Evolutionary conservation across 2,888 invertebrate species (phyloP), one percentile per base, ranked within the genome.

Genomic region (Cacoxenus indagator): DNA sequence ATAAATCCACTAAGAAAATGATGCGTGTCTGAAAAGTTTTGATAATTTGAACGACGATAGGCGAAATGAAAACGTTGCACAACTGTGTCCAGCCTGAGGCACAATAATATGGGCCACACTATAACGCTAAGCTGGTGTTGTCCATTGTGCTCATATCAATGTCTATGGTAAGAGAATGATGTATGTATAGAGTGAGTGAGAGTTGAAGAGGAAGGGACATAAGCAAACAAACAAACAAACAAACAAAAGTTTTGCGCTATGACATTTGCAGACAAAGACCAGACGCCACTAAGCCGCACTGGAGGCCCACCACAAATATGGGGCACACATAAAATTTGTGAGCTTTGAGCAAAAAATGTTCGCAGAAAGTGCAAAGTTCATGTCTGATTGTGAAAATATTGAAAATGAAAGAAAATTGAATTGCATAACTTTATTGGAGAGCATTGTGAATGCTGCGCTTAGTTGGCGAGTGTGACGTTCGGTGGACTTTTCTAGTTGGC

Each of bases 381-480:
- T 81, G 84, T 76, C 83, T 83, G 84, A 83, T 83, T 84, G 83
- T 83, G 83, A 82, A 82, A 82, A 84, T 81, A 78, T 82, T 83
- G 83, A 82, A 82, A 82, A 84, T 81, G 80, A 83, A 84, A 82
- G 84, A 78, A 83, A 84, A 82, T 82, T 57, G 84, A 83, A 84
- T 84, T 84, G 78, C 70, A 69, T 24, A 59, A 67, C 45, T 76
- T 67, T 67, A 24, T 61, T 48, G n/a, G n/a, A n/a, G n/a, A n/a
- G n/a, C n/a, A n/a, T n/a, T n/a, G n/a, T n/a, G n/a, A n/a, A n/a
- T n/a, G n/a, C n/a, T n/a, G n/a, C n/a, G n/a, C n/a, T n/a, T n/a
- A n/a, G n/a, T n/a, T n/a, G n/a, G n/a, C n/a, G n/a, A n/a, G n/a
- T n/a, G n/a, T n/a, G n/a, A n/a, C n/a, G n/a, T n/a, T n/a, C n/a